Base-by-base conservation (phyloP, 2,113 vertebrate genomes). In the Eira barbara region DNA sequence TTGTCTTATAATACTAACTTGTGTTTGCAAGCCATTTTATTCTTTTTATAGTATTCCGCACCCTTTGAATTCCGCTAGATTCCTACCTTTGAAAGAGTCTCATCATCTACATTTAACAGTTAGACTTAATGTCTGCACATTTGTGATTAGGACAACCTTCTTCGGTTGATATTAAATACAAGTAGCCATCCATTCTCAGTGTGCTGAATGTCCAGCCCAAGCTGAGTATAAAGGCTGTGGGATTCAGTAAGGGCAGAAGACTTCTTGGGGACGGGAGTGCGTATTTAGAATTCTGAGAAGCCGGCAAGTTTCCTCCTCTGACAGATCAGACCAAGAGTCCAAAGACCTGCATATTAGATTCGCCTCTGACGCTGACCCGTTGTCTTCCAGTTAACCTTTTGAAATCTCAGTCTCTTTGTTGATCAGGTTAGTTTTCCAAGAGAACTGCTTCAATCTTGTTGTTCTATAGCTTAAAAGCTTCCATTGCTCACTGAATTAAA, bases 21-120 rank as follows among this genome's bases (percentile, higher is more conserved):
- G 52, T 82, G 61, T 84, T 95, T 94, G 39, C 17, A 97, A 96
- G 42, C 0, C 21, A 36, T 31, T 96, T 93, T 81, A 71, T 94
- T 92, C 82, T 85, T 78, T 97, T 92, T n/a, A 39, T 85, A 80
- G 21, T 61, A 85, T 89, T 94, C 65, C 17, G 23, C 14, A 71
- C 3, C 25, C 34, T 73, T 80, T 89, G 47, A 52, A 76, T 80
- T 83, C 18, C n/a, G 67, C 20, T 73, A 55, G 29, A 80, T 55
- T 84, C 69, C 15, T 12, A 42, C 13, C 27, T 91, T 27, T 57
- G 17, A 79, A 83, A 45, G 61, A 94, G 27, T 34, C 61, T 91
- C 67, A 79, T 61, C 34, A 78, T 65, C 59, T 82, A 39, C 27
- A 55, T 63, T 89, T 36, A 79, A 4, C 31, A 74, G 61, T 74